Evolutionary conservation across 2,797 vertebrate species (phyloP).

Genomic region (Falco concolor): DNA sequence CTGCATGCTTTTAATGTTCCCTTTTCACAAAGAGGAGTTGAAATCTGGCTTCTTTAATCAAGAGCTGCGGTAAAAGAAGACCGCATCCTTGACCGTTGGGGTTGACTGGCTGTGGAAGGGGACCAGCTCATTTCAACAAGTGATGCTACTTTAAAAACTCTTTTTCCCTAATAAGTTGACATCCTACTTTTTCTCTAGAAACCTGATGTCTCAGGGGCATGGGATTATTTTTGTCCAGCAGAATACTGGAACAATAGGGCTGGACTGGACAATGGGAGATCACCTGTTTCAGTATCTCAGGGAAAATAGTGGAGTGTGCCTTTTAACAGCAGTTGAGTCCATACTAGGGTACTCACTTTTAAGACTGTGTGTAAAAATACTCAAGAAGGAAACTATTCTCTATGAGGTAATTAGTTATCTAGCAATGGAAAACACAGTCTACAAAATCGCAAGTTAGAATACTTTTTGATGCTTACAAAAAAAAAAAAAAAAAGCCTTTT

Average conservation of each 20-base stretch:
- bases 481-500: not conserved
- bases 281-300: not conserved
- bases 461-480: not conserved
- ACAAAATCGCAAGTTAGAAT: not conserved
- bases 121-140: not conserved
- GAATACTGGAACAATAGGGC: not conserved
- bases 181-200: not conserved
- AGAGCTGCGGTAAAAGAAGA: not conserved
- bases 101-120: not conserved
- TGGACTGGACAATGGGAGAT: not conserved
- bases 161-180: not conserved
- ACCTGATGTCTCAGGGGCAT: not conserved
- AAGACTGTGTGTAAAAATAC: not conserved
- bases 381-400: not conserved
- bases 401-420: not conserved
- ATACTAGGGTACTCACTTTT: not conserved
- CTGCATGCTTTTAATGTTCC: not conserved
- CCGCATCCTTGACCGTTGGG: not conserved
- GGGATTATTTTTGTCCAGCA: not conserved
- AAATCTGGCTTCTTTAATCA: not conserved
- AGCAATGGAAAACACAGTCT: not conserved
- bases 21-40: not conserved
- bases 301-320: not conserved
- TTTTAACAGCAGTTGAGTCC: not conserved
- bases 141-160: not conserved